These are phyloP conservation scores for Caradrina kadenii DNA, from an alignment of 2,888 invertebrate genomes.

Conservation along the genomic window DNA sequence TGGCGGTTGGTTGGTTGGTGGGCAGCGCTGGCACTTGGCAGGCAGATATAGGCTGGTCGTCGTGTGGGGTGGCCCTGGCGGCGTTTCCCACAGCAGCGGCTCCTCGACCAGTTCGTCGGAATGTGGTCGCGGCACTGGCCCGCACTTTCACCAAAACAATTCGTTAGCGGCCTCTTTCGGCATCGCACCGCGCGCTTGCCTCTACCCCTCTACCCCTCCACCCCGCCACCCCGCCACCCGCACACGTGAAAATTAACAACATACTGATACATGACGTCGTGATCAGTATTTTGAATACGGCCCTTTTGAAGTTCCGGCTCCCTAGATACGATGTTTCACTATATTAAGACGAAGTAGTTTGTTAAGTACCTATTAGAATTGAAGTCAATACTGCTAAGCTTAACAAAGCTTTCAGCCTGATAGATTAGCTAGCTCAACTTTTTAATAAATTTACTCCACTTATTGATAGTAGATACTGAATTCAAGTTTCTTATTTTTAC, in stretches of 20 bases:
- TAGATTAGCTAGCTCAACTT: neutral
- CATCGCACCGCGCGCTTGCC: constrained; percentile 83
- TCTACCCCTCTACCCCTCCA: constrained; percentile 80
- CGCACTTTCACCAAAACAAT: constrained; percentile 91
- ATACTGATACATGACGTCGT: constrained; percentile 83
- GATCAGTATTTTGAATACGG: constrained; percentile 80
- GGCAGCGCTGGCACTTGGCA: constrained; percentile 65
- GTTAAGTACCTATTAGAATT: constrained; percentile 6
- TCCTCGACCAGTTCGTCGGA: constrained; percentile 90
- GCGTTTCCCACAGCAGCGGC: constrained; percentile 90
- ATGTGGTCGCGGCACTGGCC: constrained; percentile 90
- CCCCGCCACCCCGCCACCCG: constrained; percentile 81
- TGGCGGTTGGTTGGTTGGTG: constrained; percentile 61
- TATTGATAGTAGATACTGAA: neutral
- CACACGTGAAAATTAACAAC: constrained; percentile 88
- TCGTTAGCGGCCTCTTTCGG: constrained; percentile 90
- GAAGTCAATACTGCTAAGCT: neutral
- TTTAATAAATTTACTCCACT: neutral
- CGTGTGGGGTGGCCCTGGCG: constrained; percentile 87
- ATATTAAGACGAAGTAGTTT: constrained; percentile 29
- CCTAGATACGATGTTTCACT: constrained; percentile 61
- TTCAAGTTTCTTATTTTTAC: neutral
- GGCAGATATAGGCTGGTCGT: constrained; percentile 80
- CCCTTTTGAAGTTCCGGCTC: constrained; percentile 78
- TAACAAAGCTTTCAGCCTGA: constrained; percentile 20